Conservation (phyloP, 1,140 invertebrate species). For the Brachionus rotundiformis region DNA sequence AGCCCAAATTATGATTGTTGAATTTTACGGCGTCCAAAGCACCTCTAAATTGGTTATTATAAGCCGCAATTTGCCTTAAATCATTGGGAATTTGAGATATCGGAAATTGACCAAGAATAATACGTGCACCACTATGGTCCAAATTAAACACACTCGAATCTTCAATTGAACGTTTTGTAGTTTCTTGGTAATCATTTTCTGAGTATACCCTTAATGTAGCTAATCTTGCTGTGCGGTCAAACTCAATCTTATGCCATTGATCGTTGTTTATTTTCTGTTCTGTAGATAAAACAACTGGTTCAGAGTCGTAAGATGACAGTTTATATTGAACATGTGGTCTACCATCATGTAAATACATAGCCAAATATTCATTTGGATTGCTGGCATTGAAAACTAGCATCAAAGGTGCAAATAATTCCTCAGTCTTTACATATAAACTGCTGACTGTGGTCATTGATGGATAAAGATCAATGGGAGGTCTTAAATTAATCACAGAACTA, state of each 20-base stretch:
- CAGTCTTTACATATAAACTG: constrained; percentile 26
- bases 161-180: background rate
- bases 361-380: constrained; percentile 39
- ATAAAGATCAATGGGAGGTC: background rate
- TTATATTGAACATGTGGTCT: constrained; percentile 39
- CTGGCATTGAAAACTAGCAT: constrained; percentile 26
- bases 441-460: constrained; percentile 33
- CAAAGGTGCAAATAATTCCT: constrained; percentile 5
- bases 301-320: background rate
- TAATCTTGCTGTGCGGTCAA: constrained; percentile 9
- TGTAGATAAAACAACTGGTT: constrained; percentile 9
- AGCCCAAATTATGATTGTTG: background rate
- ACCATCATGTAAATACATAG: constrained; percentile 10
- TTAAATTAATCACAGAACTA: constrained; percentile 9
- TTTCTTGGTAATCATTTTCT: constrained; percentile 8
- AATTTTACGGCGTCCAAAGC: constrained; percentile 29
- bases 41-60: constrained; percentile 35
- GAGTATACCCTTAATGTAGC: background rate
- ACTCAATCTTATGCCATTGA: constrained; percentile 49
- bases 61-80: background rate
- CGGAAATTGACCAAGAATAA: constrained; percentile 43
- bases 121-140: constrained; percentile 12
- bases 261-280: background rate
- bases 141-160: constrained; percentile 37
- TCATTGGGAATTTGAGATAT: constrained; percentile 35